Base-by-base conservation (phyloP, 2,113 vertebrate species). In the Syrrhaptes paradoxus region DNA sequence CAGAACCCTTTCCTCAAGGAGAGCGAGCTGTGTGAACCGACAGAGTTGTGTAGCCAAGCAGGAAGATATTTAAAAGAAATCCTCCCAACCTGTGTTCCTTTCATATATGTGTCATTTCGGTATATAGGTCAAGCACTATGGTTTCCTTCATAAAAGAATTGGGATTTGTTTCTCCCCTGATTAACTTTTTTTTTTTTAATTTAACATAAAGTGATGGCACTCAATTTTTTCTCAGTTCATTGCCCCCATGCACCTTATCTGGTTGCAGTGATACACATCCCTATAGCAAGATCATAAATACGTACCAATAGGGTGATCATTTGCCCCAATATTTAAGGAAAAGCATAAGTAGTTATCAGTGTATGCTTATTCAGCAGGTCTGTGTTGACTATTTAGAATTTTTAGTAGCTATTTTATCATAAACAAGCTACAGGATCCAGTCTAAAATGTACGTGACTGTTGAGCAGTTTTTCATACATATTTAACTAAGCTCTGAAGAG, bases 381-480 rank as follows among this genome's bases (percentile, higher is more conserved):
- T 1, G 0, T 24, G 20, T 43, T 77, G 51, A 6, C 41, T 34
- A 11, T 25, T 81, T 3, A 28, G 49, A 22, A 48, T 73, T 80
- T 90, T 91, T 75, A 43, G n/a, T 67, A 31, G 45, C 36, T 91
- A 9, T 63, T 94, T 79, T 85, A 2, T 57, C 32, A 75, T 72
- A 78, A 51, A 81, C 9, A 49, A 57, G 62, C 62, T 88, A 14
- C 3, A 0, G 65, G 20, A 65, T 91, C 51, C n/a, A 13, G 59
- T 46, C 41, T 75, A 15, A 92, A 92, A 91, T 9, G 87, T 93
- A 91, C 79, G 80, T 94, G 95, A 91, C 80, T 87, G 5, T 16
- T 66, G 43, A 91, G 80, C 90, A 85, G 55, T 34, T 52, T 83
- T 81, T 85, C 94, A 94, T 82, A 36, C 92, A 90, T 89, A 93